A percentile compares a stretch with the other conserved stretches of the same genome.
phyloP scores from a whole-genome alignment of 2,888 invertebrate genomes.

The Carpatolechia fugitivella region DNA sequence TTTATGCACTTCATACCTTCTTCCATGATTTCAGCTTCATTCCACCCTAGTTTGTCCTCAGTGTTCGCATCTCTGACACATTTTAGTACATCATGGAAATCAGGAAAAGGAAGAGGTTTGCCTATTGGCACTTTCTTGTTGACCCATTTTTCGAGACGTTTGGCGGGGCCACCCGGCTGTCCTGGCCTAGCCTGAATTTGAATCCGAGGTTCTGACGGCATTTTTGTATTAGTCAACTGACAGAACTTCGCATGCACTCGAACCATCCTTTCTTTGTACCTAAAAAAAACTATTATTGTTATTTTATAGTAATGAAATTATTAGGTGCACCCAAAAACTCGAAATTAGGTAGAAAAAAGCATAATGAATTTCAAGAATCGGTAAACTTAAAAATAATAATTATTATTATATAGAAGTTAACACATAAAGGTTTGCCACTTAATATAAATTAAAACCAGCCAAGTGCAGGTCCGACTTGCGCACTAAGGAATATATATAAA shows the following conservation, averaged over 20 bases:
- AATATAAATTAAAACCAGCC: too few species aligned
- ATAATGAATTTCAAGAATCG: neutral
- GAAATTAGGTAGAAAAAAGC: slow-evolving; percentile 36
- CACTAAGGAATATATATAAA: too few species aligned
- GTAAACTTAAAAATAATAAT: too few species aligned
- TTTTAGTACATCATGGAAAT: slow-evolving; percentile 74
- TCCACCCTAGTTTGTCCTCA: slow-evolving; percentile 62
- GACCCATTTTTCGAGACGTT: slow-evolving; percentile 61
- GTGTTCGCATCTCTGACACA: slow-evolving; percentile 64
- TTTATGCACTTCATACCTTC: slow-evolving; percentile 49
- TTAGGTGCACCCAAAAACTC: too few species aligned
- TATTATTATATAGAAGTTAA: too few species aligned
- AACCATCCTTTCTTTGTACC: slow-evolving; percentile 71
- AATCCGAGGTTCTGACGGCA: slow-evolving; percentile 67
- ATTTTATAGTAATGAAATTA: too few species aligned
- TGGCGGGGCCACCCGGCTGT: slow-evolving; percentile 60
- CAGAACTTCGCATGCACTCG: slow-evolving; percentile 81
- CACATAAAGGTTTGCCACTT: too few species aligned
- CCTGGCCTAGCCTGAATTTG: slow-evolving; percentile 57
- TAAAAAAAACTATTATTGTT: slow-evolving; percentile 31
- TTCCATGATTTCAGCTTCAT: slow-evolving; percentile 64
- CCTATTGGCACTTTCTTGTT: slow-evolving; percentile 68
- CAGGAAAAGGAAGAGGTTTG: slow-evolving; percentile 69
- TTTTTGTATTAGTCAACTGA: slow-evolving; percentile 78
- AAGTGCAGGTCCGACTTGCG: too few species aligned